A percentile compares a stretch with the other conserved stretches of the same genome.
Conservation (phyloP, 2,113 vertebrate genomes). For the Erythrolamprus reginae region DNA sequence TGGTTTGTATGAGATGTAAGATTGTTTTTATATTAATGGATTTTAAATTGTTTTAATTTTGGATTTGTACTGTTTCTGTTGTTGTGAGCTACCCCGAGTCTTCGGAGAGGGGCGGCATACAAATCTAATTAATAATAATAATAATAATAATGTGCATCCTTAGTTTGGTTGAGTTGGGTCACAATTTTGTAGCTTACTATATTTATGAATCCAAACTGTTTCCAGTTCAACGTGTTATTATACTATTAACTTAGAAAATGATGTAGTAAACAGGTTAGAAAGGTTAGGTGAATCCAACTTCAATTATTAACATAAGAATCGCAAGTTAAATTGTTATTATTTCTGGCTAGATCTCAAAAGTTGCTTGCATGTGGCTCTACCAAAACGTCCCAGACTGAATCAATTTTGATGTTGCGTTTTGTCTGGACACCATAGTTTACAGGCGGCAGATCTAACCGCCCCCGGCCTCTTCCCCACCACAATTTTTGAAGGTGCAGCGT, state of each 20-base stretch:
- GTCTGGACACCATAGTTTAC: neutral
- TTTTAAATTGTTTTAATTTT: too few relatives aligned
- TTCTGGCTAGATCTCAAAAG: neutral
- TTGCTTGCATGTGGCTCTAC: neutral
- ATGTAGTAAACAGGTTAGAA: neutral
- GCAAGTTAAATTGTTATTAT: neutral
- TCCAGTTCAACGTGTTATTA: neutral
- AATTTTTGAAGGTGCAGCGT: neutral
- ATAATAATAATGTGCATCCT: too few relatives aligned
- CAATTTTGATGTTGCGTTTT: neutral
- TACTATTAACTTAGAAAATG: neutral
- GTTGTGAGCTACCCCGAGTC: too few relatives aligned
- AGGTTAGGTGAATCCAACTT: neutral
- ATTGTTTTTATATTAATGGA: too few relatives aligned
- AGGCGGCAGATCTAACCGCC: neutral
- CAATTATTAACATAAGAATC: neutral
- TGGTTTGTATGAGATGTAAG: too few relatives aligned
- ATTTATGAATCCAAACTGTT: neutral
- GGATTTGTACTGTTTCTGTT: too few relatives aligned
- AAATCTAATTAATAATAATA: too few relatives aligned
- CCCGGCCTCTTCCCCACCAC: neutral
- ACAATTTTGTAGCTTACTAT: neutral
- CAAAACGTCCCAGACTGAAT: neutral
- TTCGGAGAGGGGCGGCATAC: too few relatives aligned
- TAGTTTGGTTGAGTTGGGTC: neutral